Conservation (phyloP, 2,888 invertebrate species). For the Chironomus riparius region DNA sequence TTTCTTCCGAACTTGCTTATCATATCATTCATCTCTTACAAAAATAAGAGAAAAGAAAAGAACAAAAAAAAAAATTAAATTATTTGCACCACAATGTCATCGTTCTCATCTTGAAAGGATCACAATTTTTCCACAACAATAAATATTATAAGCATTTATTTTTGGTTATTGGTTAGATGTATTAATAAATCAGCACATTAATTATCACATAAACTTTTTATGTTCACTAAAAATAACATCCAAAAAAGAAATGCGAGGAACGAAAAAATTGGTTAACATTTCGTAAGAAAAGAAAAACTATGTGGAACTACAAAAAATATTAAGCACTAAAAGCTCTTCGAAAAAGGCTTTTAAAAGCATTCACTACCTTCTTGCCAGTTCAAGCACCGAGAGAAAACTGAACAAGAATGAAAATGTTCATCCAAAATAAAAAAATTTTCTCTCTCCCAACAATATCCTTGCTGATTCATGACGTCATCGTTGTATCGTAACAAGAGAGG, state of each 20-base stretch:
- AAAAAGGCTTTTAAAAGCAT: not conserved
- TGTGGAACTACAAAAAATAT: not conserved
- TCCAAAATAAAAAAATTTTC: not conserved
- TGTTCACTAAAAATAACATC: not conserved
- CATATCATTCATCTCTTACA: not conserved
- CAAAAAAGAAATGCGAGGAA: no score
- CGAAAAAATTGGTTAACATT: no score
- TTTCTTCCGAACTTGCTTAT: not conserved
- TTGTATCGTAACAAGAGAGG: not conserved
- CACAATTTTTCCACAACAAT: not conserved
- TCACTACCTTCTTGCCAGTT: not conserved
- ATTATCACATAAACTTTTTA: not conserved
- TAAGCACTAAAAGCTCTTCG: not conserved
- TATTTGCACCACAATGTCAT: not conserved
- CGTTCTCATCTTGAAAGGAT: not conserved
- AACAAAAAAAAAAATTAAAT: not conserved
- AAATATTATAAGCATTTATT: not conserved
- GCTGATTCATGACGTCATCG: slow-evolving; percentile 1
- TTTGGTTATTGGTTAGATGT: not conserved
- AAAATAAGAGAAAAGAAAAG: not conserved
- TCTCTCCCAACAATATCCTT: slow-evolving; percentile 2
- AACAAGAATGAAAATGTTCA: not conserved
- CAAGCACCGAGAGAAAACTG: not conserved
- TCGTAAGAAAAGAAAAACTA: not conserved
- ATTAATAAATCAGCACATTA: no score